Base-by-base conservation (phyloP, 2,113 vertebrate genomes). In the Eptesicus fuscus region DNA sequence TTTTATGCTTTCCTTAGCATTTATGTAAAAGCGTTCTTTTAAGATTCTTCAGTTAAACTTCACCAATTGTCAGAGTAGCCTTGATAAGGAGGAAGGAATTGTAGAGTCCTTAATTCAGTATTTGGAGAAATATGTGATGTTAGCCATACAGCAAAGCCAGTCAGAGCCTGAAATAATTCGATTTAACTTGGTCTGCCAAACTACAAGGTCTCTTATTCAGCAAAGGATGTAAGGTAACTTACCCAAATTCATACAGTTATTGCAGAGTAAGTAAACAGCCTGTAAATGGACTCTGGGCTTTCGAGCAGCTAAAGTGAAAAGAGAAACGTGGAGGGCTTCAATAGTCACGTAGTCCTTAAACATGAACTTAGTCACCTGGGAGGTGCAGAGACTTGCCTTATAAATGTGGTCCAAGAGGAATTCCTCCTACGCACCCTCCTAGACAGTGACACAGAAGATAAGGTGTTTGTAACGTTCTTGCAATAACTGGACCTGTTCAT, bases 31-130 rank as follows among this genome's bases (percentile, higher is more conserved):
- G 23, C 16, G 17, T 91, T 94, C 56, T 76, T 86, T 78, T 47
- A 88, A 70, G 83, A 32, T 76, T 80, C 40, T 92, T 84, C n/a
- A 35, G 32, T 83, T 83, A 71, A 86, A 89, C 69, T 88, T 92
- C 40, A 92, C 30, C 59, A 40, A 1, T 90, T 28, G 12, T 77
- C 59, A 77, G 13, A 82, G 32, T 63, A 87, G 12, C 32, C 77
- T 71, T 77, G 79, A 13, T 49, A 83, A 47, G 32, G 49, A 84
- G 4, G 67, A 83, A 91, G 51, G 25, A 73, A 88, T 71, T 40
- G 9, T 51, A 37, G 56, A n/a, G 14, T 49, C 53, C 63, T 14
- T 94, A 59, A 77, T 88, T 78, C 23, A 59, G 12, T 47, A 35
- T 82, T 80, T 91, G 69, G n/a, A 90, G 44, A 77, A 84, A 67